Evolutionary conservation across 2,113 vertebrate species (phyloP), one percentile per base, ranked within the genome.

Genomic region (Albula goreensis): DNA sequence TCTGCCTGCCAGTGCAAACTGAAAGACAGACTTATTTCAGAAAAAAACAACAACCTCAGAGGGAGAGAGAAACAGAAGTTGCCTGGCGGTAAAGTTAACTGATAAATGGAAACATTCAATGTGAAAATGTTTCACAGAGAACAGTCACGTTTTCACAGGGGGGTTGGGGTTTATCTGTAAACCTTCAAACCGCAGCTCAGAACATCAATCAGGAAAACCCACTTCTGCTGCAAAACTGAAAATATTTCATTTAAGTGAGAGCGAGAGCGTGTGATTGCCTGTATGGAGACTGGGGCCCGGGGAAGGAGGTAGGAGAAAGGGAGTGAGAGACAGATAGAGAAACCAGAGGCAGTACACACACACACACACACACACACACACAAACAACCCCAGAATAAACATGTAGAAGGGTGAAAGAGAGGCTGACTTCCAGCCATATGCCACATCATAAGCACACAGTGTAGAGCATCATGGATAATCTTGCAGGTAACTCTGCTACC

Each of bases 141-240:
- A 74, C 60, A 81, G 81, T 52, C 79, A 25, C 51, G 85, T 81
- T 70, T 81, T 57, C 60, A 15, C 49, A 70, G 56, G 19, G 60
- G 48, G 48, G 49, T 13, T 81, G 66, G 17, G 77, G 78, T 85
- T 85, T 80, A 86, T 86, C 79, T 50, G 41, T 25, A 81, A 70
- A 70, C 49, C 80, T 70, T 51, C 41, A 86, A 81, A 66, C 85
- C 57, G 63, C 60, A 13, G 49, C 50, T 12, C 49, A 50, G 85
- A 81, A 86, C 79, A 86, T 86, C 85, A 86, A 53, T 81, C 79
- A 70, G 56, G 50, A 63, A 63, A 22, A 52, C 7, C 10, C 84
- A 80, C 56, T 51, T 41, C 41, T 13, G 56, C 78, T 50, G 53
- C 13, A 41, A 66, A 70, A 50, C 49, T 25, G 53, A 86, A 81